Conservation (phyloP, 2,797 vertebrate species). For the Steatocranus sp. region DNA sequence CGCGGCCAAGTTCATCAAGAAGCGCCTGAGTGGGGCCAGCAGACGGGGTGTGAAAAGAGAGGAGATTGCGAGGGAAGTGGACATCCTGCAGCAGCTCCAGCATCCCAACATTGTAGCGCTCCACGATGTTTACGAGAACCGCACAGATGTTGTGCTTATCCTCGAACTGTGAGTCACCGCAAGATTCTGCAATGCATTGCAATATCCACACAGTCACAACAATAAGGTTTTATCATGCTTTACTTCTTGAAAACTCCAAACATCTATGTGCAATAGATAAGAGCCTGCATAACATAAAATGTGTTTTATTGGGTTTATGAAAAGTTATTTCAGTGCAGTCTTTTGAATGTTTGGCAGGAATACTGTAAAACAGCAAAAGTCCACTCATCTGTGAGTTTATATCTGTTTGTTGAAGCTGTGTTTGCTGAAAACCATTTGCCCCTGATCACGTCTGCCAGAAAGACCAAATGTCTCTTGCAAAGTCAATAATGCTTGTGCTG, state of each 20-base stretch:
- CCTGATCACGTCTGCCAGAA: neutral
- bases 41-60: constrained; percentile 87
- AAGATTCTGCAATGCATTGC: neutral
- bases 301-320: neutral
- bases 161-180: constrained; percentile 92
- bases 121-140: constrained; percentile 93
- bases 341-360: neutral
- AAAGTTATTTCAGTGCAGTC: neutral
- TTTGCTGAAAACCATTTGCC: constrained; percentile 17
- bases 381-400: neutral
- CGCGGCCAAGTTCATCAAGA: constrained; percentile 97
- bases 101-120: constrained; percentile 88
- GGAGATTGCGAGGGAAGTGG: constrained; percentile 92
- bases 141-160: constrained; percentile 92
- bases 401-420: constrained; percentile 10
- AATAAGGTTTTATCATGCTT: neutral
- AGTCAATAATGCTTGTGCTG: constrained; percentile 29
- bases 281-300: neutral
- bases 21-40: constrained; percentile 85
- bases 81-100: constrained; percentile 87
- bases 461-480: constrained; percentile 12
- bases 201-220: neutral
- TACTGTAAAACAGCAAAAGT: neutral
- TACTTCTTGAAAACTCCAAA: neutral
- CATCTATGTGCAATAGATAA: neutral